phyloP scores from a whole-genome alignment of 2,888 invertebrate genomes.

The Crepidodera aurea region DNA sequence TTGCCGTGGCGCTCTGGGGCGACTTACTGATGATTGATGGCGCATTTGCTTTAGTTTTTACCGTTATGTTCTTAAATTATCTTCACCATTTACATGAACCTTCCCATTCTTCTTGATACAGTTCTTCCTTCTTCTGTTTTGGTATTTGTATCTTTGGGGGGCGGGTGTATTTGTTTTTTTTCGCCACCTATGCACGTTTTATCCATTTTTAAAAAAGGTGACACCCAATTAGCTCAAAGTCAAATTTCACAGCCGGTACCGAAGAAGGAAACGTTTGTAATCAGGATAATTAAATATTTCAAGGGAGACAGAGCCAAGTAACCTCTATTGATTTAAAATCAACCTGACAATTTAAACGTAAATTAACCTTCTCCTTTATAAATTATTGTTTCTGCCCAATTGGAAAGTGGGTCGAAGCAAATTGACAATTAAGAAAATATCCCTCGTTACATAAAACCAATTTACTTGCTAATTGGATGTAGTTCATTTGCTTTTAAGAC shows the following conservation, averaged over 20 bases:
- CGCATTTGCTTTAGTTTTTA: too few relatives aligned
- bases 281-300: conserved; percentile 10
- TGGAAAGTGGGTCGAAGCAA: conserved; percentile 29
- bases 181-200: too few relatives aligned
- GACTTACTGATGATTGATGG: too few relatives aligned
- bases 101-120: too few relatives aligned
- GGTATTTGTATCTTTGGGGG: too few relatives aligned
- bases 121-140: too few relatives aligned
- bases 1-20: too few relatives aligned
- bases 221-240: neutral
- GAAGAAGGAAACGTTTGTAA: conserved; percentile 1
- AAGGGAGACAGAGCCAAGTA: neutral
- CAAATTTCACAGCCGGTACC: neutral
- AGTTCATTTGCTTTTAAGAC: conserved; percentile 18
- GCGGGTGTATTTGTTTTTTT: too few relatives aligned
- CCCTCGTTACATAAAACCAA: conserved; percentile 29
- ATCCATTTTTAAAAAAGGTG: too few relatives aligned
- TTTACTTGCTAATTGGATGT: conserved; percentile 26
- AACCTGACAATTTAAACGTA: conserved; percentile 34
- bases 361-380: conserved; percentile 28
- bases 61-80: too few relatives aligned
- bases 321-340: conserved; percentile 23
- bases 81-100: too few relatives aligned
- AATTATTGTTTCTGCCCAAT: conserved; percentile 31
- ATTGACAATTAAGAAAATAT: conserved; percentile 32